Evolutionary conservation across 1,140 invertebrate genomes (phyloP).

Genomic region (Lutraria rhynchaena): DNA sequence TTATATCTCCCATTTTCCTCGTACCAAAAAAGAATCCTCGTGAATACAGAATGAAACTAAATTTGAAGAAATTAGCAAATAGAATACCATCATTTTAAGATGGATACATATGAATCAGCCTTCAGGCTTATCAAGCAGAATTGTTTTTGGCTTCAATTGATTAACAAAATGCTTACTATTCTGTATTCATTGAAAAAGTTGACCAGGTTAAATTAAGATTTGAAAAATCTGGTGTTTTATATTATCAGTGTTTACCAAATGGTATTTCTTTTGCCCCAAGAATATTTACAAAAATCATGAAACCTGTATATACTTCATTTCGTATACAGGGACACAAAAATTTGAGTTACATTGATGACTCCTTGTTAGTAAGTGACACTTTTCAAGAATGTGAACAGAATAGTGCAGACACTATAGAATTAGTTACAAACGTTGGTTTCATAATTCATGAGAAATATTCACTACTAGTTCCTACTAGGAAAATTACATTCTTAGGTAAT

Average conservation of each 20-base stretch:
- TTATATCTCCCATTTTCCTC: slow-evolving; percentile 65
- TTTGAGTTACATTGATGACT: slow-evolving; percentile 42
- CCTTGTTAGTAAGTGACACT: too few relatives aligned
- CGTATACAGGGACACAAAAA: slow-evolving; percentile 36
- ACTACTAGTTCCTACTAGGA: slow-evolving; percentile 10
- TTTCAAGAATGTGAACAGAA: too few relatives aligned
- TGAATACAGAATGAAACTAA: slow-evolving; percentile 61
- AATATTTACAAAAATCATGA: slow-evolving; percentile 55
- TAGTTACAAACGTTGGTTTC: too few relatives aligned
- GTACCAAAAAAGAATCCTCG: slow-evolving; percentile 62
- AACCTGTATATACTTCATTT: too few relatives aligned
- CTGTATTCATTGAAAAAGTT: not conserved
- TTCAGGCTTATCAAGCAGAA: slow-evolving; percentile 51
- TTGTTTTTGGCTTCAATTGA: slow-evolving; percentile 67
- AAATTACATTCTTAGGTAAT: slow-evolving; percentile 19
- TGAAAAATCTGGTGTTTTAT: slow-evolving; percentile 23
- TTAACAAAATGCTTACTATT: slow-evolving; percentile 21
- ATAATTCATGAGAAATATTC: slow-evolving; percentile 37
- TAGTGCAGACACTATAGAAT: too few relatives aligned
- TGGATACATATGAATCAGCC: too few relatives aligned
- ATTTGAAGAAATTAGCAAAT: slow-evolving; percentile 65
- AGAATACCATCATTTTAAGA: too few relatives aligned
- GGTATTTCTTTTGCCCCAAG: too few relatives aligned
- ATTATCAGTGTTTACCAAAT: not conserved
- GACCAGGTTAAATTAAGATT: slow-evolving; percentile 15